Evolutionary conservation across 2,113 vertebrate species (phyloP).

Genomic region (Salvelinus sp.): DNA sequence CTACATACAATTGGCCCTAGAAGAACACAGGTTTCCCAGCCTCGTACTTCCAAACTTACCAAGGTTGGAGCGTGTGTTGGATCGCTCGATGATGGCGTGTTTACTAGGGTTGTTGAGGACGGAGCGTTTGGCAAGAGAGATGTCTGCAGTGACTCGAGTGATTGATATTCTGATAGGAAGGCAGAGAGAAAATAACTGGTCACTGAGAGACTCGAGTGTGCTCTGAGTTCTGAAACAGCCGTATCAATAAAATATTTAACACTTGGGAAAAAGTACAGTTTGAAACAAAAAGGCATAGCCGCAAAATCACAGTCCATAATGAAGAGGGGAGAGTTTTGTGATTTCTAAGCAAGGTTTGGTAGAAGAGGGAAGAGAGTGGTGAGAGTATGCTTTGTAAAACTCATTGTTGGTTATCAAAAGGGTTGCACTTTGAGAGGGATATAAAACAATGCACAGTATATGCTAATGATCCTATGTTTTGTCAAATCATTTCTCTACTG

Average conservation of each 20-base stretch:
- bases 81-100: constrained; percentile 97
- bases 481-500: constrained; percentile 41
- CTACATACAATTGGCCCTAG: constrained; percentile 57
- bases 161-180: constrained; percentile 88
- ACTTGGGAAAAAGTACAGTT: constrained; percentile 8
- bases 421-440: too few species aligned
- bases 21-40: constrained; percentile 30
- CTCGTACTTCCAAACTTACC: constrained; percentile 75
- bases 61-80: constrained; percentile 94
- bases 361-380: background rate
- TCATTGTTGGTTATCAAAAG: too few species aligned
- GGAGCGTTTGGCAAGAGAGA: constrained; percentile 98
- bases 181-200: constrained; percentile 1
- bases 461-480: constrained; percentile 20
- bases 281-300: background rate
- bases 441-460: too few species aligned
- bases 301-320: too few species aligned
- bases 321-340: background rate
- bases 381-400: background rate
- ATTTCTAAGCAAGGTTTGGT: too few species aligned
- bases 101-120: constrained; percentile 99
- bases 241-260: background rate
- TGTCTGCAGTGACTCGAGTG: constrained; percentile 97
- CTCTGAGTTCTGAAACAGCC: background rate
- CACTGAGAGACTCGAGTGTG: background rate